Evolutionary conservation across 2,113 vertebrate genomes (phyloP).

Genomic region (Trochalopteron elliotii): DNA sequence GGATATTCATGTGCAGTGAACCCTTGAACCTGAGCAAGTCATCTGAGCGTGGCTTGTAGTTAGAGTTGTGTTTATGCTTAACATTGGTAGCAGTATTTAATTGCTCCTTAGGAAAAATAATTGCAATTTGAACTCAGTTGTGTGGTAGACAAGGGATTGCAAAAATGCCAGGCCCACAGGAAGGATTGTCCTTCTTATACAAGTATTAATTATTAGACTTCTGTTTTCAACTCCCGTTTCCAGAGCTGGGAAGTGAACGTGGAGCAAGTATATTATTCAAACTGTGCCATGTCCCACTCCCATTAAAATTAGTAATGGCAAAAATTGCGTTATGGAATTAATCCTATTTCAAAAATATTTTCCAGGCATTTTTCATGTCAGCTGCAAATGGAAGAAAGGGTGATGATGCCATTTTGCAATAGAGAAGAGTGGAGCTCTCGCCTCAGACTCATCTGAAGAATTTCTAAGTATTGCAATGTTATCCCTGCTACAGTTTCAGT

Average conservation of each 20-base stretch:
- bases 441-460: not conserved
- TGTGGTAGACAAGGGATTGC: not conserved
- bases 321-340: not conserved
- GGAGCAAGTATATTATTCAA: not conserved
- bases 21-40: conserved; percentile 78
- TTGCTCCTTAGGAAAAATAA: conserved; percentile 65
- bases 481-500: conserved; percentile 42
- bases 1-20: conserved; percentile 77
- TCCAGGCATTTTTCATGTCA: conserved; percentile 47
- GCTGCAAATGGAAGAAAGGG: not conserved
- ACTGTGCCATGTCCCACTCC: not conserved
- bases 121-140: conserved; percentile 36
- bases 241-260: not conserved
- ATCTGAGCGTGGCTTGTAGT: conserved; percentile 65
- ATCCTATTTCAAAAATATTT: conserved; percentile 33
- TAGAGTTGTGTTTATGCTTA: conserved; percentile 69
- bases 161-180: not conserved
- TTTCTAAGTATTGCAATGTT: not conserved
- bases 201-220: not conserved
- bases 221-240: not conserved
- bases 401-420: not conserved
- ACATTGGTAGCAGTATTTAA: conserved; percentile 69
- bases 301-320: not conserved
- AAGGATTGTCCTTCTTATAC: not conserved
- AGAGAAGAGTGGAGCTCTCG: not conserved